Percentiles rank a stretch among this genome's conserved stretches.
Conservation (phyloP, 2,888 invertebrate genomes). For the Poecilus cupreus region DNA sequence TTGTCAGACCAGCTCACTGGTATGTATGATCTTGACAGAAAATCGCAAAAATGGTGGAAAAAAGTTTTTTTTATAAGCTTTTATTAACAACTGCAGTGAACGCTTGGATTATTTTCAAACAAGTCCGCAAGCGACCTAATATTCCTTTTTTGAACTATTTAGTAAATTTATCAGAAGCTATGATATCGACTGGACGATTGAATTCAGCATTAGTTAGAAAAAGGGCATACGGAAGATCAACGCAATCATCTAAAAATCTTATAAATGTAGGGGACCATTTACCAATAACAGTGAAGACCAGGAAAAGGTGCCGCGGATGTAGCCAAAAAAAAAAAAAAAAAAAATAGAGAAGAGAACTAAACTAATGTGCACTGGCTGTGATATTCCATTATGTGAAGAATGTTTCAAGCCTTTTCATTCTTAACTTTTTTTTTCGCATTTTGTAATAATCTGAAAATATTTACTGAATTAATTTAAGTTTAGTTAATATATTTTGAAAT, state of each 20-base stretch:
- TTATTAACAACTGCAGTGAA: conserved; percentile 63
- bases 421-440: no score
- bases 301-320: neutral
- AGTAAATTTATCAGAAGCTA: neutral
- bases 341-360: no score
- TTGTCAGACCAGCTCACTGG: conserved; percentile 62
- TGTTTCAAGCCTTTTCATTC: no score
- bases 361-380: neutral
- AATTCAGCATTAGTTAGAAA: neutral
- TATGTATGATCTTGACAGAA: conserved; percentile 62
- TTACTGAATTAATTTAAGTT: no score
- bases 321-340: no score
- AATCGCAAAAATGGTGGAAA: conserved; percentile 63
- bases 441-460: no score
- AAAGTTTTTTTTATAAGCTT: conserved; percentile 63
- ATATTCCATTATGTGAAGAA: neutral
- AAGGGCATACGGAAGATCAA: neutral
- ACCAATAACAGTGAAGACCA: neutral
- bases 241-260: no score
- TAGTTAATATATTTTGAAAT: no score
- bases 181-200: neutral
- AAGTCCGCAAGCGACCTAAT: neutral
- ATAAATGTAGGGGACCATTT: no score
- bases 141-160: conserved; percentile 20
- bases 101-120: conserved; percentile 32